Evolutionary conservation across 1,140 invertebrate species (phyloP), one percentile per base, ranked within the genome.

Genomic region (Cardiocondyla obscurior): DNA sequence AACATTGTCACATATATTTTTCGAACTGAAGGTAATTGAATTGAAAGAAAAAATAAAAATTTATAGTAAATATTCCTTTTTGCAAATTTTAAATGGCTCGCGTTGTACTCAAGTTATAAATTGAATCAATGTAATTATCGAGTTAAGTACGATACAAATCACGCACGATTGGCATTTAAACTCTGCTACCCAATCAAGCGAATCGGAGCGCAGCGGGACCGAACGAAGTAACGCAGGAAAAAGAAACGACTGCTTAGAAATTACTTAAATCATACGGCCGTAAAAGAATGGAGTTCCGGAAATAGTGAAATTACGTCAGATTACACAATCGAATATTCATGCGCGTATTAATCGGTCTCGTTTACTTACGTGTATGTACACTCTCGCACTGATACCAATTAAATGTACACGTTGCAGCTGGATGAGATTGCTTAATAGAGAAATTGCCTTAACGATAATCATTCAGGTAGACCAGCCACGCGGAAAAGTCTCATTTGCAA

Each of bases 141-240:
- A 33, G 57, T 62, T 76, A 76, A 19, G 44, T n/a, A 4, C 73
- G 30, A 64, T 79, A 79, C 49, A 79, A 79, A 79, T 79, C 49
- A 79, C 74, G 42, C 62, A 42, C n/a, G 46, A 64, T 69, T 53
- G 74, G 74, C 74, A 55, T 69, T 67, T 55, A 55, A 79, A 79
- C 53, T 79, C 49, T 8, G 6, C 46, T 79, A 79, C 25, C 62
- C 74, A 42, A 69, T 79, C 62, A 79, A 79, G 74, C 22, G 62
- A 67, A 39, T 79, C 74, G 62, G 53, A 42, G n/a, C 74, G 46
- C 74, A 69, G 74, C 74, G 62, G 74, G 46, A 67, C 33, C n/a
- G 33, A 67, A 33, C n/a, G 33, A 51, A 22, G 7, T 30, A 39
- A 16, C 16, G 16, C 46, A 69, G 69, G 69, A 79, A 73, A 55